These are phyloP conservation scores for Achroia grisella DNA, from an alignment of 1,140 invertebrate genomes.

Conservation along the genomic window DNA sequence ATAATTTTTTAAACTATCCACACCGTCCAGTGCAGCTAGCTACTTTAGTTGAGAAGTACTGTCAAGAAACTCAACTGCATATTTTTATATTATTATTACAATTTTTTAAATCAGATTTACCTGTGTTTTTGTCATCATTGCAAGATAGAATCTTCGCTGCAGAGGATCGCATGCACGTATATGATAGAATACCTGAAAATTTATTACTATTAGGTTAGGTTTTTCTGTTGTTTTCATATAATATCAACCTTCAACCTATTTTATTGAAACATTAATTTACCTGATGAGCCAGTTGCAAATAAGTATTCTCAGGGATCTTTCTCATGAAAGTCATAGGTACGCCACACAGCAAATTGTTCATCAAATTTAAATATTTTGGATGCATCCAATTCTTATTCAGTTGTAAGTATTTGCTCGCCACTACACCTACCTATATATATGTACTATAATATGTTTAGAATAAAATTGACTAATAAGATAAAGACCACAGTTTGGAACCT, in stretches of 20 bases:
- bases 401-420: constrained; percentile 43
- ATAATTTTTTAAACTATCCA: too few relatives aligned
- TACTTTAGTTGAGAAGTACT: too few relatives aligned
- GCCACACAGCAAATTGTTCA: constrained; percentile 61
- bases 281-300: constrained; percentile 51
- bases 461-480: neutral
- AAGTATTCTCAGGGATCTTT: constrained; percentile 29
- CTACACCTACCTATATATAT: constrained; percentile 41
- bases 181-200: constrained; percentile 51
- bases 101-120: too few relatives aligned
- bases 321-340: constrained; percentile 53
- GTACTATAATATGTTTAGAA: constrained; percentile 8
- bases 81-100: too few relatives aligned
- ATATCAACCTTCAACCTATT: neutral
- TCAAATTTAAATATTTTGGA: constrained; percentile 42
- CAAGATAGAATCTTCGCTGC: constrained; percentile 46
- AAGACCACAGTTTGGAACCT: neutral
- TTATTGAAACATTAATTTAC: constrained; percentile 14
- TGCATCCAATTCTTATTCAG: constrained; percentile 36
- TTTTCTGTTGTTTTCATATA: neutral
- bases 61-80: too few relatives aligned
- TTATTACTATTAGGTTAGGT: neutral
- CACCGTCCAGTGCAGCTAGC: too few relatives aligned
- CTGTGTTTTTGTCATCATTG: constrained; percentile 55
- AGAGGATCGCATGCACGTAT: constrained; percentile 53